Conservation (phyloP, 2,888 invertebrate species). For the Antheraea yamamai region DNA sequence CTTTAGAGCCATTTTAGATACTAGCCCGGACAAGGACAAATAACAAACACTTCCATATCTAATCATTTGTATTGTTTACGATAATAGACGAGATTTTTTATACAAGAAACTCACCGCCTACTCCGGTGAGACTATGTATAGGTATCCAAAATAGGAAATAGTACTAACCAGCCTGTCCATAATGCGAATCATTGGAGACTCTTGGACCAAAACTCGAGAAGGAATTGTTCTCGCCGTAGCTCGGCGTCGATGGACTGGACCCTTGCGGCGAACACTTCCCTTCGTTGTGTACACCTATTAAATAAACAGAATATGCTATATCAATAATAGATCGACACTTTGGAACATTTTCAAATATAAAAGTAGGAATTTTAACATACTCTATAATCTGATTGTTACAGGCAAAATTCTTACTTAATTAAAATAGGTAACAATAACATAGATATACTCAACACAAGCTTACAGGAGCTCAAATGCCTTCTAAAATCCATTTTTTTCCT, state of each 20-base stretch:
- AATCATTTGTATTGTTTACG: background rate
- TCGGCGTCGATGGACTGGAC: slow-evolving; percentile 71
- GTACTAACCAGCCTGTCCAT: slow-evolving; percentile 70
- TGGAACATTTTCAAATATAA: no score
- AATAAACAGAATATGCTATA: background rate
- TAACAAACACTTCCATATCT: no score
- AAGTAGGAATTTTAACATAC: no score
- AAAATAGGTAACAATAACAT: no score
- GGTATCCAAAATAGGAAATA: background rate
- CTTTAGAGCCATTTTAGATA: no score
- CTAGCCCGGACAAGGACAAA: no score
- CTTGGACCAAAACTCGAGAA: slow-evolving; percentile 75
- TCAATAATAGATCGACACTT: background rate
- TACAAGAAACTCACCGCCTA: background rate
- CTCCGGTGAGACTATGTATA: background rate
- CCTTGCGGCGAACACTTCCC: slow-evolving; percentile 60
- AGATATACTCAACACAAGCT: no score
- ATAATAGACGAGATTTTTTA: background rate
- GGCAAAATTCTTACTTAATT: no score
- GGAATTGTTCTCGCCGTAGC: slow-evolving; percentile 65
- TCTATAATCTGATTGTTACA: no score
- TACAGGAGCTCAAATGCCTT: no score
- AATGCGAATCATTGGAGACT: slow-evolving; percentile 63
- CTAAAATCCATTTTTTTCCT: no score
- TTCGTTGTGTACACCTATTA: slow-evolving; percentile 48